Percentiles rank a stretch among this genome's conserved stretches.
Conservation (phyloP, 2,888 invertebrate genomes). For the Lasiommata megera region DNA sequence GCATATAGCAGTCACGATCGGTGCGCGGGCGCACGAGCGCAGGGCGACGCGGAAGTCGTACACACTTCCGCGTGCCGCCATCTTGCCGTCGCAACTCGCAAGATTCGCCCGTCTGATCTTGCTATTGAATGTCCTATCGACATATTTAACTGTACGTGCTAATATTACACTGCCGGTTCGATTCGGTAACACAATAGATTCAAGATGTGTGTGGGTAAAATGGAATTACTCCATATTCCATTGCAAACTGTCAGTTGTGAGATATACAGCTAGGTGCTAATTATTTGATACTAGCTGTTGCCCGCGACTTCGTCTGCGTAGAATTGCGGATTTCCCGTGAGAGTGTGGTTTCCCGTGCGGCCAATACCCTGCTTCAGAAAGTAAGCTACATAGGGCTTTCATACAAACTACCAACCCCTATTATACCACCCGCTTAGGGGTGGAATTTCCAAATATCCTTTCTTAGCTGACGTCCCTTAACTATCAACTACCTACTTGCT, state of each 20-base stretch:
- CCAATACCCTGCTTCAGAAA: too few species aligned
- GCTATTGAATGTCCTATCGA: constrained; percentile 39
- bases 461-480: too few species aligned
- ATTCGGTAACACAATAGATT: background rate
- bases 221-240: background rate
- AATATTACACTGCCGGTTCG: constrained; percentile 10
- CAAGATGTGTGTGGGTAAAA: too few species aligned
- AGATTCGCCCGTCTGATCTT: constrained; percentile 56
- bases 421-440: too few species aligned
- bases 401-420: too few species aligned
- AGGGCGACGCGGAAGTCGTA: constrained; percentile 70
- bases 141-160: constrained; percentile 32
- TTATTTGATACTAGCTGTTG: too few species aligned
- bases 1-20: constrained; percentile 66
- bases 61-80: constrained; percentile 79
- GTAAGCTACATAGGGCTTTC: too few species aligned
- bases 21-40: constrained; percentile 54
- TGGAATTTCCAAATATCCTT: too few species aligned
- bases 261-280: background rate
- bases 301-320: too few species aligned
- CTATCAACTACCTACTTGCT: too few species aligned
- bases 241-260: background rate
- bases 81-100: constrained; percentile 69
- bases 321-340: too few species aligned
- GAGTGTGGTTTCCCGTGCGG: too few species aligned